Conservation (phyloP, 2,797 vertebrate species). For the Acrossocheilus fasciatus region DNA sequence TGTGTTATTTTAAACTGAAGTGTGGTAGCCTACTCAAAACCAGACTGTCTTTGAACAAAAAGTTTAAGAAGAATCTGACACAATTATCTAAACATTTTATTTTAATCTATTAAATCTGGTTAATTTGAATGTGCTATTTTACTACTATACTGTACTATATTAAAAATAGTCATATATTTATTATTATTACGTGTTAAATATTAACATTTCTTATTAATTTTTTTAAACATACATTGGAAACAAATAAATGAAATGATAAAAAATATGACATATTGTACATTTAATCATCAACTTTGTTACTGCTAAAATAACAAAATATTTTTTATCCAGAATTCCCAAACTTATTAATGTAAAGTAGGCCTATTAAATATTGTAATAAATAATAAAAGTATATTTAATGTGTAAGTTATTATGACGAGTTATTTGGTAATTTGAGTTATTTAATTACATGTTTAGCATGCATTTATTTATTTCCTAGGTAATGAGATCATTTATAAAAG, state of each 20-base stretch:
- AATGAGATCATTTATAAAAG: neutral
- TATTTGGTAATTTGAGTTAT: neutral
- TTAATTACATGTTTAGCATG: neutral
- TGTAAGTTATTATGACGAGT: neutral
- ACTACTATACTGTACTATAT: neutral
- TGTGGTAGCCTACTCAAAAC: too few relatives aligned
- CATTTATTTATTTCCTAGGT: neutral
- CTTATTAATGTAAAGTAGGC: neutral
- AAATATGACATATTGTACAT: neutral
- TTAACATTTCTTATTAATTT: neutral
- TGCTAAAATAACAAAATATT: neutral
- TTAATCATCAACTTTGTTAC: neutral
- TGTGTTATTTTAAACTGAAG: neutral
- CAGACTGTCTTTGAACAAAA: neutral
- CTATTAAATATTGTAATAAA: neutral
- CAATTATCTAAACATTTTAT: neutral
- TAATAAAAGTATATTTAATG: neutral
- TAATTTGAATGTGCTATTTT: neutral
- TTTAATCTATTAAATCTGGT: neutral
- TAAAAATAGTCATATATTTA: neutral
- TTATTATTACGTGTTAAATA: neutral
- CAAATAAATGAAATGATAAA: neutral
- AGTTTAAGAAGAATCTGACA: neutral
- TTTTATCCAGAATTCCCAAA: neutral
- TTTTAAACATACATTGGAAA: neutral